Evolutionary conservation across 2,797 vertebrate species (phyloP).

Genomic region (Podargus strigoides): DNA sequence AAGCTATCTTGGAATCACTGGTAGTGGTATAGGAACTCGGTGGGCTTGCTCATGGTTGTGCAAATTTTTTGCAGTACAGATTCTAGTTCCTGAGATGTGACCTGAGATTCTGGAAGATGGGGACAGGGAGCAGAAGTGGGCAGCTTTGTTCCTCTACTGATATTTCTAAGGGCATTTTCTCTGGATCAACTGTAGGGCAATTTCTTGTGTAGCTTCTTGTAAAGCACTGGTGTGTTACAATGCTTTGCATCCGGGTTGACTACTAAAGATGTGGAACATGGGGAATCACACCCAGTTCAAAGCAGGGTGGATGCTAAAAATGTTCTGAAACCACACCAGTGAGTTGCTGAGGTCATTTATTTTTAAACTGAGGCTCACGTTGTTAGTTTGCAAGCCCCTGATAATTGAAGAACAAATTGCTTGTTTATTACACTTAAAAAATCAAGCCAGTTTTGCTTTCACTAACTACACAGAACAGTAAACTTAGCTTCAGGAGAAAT

Average conservation of each 20-base stretch:
- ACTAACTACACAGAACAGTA: not conserved
- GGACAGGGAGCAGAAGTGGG: not conserved
- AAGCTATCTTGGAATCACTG: not conserved
- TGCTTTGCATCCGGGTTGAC: not conserved
- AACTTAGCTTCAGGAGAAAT: not conserved
- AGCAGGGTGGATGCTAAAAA: not conserved
- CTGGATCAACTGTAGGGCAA: not conserved
- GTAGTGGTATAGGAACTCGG: not conserved
- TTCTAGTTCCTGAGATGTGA: not conserved
- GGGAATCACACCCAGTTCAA: accelerated
- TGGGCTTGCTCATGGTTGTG: not conserved
- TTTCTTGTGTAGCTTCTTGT: not conserved
- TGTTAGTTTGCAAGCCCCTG: constrained; percentile 11
- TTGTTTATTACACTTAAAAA: constrained; percentile 1
- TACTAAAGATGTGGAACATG: not conserved
- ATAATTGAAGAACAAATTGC: constrained; percentile 11
- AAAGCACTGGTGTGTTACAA: not conserved
- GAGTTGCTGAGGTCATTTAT: not conserved
- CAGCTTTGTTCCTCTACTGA: not conserved
- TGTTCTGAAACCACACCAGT: not conserved
- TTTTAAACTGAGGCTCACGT: not conserved
- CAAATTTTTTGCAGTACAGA: not conserved
- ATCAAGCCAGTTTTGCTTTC: not conserved
- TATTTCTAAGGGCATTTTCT: not conserved
- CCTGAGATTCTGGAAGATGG: not conserved